Percentiles rank a stretch among this genome's conserved stretches.
These are phyloP conservation scores for Toxonevra muliebris DNA, from an alignment of 2,888 invertebrate species.

Conservation along the genomic window DNA sequence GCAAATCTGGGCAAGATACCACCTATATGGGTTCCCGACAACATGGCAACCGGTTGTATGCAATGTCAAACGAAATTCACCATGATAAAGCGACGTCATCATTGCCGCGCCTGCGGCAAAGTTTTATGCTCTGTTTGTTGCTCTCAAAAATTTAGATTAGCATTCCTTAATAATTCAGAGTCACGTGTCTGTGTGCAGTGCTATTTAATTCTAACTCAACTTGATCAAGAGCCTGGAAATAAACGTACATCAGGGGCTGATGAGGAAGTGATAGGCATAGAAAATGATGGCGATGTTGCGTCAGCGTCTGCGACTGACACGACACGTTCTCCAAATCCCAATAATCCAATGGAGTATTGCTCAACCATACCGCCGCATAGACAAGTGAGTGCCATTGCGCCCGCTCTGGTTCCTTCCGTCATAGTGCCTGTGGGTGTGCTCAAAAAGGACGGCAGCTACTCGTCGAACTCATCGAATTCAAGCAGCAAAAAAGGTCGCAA, in stretches of 20 bases:
- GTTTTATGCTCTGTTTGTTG: constrained; percentile 84
- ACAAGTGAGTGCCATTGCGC: constrained; percentile 70
- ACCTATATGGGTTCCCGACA: constrained; percentile 89
- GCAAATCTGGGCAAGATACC: constrained; percentile 75
- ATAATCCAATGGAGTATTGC: constrained; percentile 89
- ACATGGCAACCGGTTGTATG: constrained; percentile 82
- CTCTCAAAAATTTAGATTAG: constrained; percentile 74
- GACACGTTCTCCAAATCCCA: constrained; percentile 76
- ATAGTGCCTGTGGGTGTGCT: constrained; percentile 87
- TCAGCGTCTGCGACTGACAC: constrained; percentile 32
- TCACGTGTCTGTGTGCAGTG: constrained; percentile 82
- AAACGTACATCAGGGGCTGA: neutral
- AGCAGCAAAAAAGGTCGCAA: constrained; percentile 65
- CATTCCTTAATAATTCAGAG: constrained; percentile 78
- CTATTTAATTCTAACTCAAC: constrained; percentile 69
- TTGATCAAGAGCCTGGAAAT: constrained; percentile 44
- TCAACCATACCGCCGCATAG: constrained; percentile 82
- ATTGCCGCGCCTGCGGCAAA: constrained; percentile 87
- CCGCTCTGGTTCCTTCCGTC: constrained; percentile 74
- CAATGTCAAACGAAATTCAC: constrained; percentile 84
- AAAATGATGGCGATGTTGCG: constrained; percentile 7
- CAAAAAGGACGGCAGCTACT: constrained; percentile 67
- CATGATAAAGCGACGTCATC: constrained; percentile 83
- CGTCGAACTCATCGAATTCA: constrained; percentile 51
- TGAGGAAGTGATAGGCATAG: neutral